phyloP scores from a whole-genome alignment of 2,888 invertebrate species.

The Aethes cnicana region DNA sequence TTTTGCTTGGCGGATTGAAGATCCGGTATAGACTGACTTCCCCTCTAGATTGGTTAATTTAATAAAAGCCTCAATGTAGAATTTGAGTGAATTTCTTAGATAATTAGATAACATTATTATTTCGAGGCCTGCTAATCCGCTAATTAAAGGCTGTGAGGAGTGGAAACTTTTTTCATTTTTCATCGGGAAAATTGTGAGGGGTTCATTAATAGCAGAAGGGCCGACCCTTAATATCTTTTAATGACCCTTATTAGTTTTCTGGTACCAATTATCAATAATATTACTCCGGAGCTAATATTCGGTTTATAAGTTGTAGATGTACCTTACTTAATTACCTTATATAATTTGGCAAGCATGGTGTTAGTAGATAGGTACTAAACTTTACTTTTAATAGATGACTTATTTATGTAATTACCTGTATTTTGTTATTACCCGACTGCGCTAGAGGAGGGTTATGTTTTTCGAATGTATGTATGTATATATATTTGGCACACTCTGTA shows the following conservation, averaged over 20 bases:
- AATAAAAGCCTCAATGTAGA: too few species aligned
- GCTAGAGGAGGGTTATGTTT: too few species aligned
- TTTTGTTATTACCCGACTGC: too few species aligned
- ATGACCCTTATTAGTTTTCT: conserved; percentile 39
- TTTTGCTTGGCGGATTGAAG: too few species aligned
- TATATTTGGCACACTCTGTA: too few species aligned
- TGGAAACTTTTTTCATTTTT: conserved; percentile 22
- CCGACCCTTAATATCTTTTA: conserved; percentile 34
- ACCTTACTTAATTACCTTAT: not conserved
- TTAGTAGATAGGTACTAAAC: too few species aligned
- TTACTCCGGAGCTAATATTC: conserved; percentile 21
- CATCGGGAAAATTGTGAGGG: conserved; percentile 16
- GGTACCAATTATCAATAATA: conserved; percentile 42
- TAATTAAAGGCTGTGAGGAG: conserved; percentile 35
- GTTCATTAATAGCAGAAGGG: conserved; percentile 18
- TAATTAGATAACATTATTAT: conserved; percentile 35
- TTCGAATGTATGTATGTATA: too few species aligned
- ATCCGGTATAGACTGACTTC: not conserved
- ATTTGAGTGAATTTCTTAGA: conserved; percentile 15
- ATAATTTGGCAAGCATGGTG: too few species aligned
- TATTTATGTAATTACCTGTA: too few species aligned
- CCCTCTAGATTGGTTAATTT: too few species aligned
- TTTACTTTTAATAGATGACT: too few species aligned
- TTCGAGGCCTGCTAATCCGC: conserved; percentile 33
- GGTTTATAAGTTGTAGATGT: not conserved